A percentile compares a stretch with the other conserved stretches of the same genome.
phyloP scores from a whole-genome alignment of 92 coral and sea anemone species.

The Micromussa lordhowensis region DNA sequence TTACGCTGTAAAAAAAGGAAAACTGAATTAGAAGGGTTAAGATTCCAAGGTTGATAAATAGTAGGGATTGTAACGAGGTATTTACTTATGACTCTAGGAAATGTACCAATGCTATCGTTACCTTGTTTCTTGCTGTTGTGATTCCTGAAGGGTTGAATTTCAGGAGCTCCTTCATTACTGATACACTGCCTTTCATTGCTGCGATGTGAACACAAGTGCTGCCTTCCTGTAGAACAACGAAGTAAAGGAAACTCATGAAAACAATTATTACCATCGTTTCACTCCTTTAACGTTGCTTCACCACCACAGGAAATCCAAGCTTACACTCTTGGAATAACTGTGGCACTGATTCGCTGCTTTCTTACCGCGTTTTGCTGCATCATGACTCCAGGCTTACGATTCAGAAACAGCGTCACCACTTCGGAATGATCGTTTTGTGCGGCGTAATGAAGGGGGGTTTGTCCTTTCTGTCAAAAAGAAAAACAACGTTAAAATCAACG shows the following conservation, averaged over 20 bases:
- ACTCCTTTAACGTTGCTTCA: too few species aligned
- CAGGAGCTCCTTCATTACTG: slow-evolving; percentile 89
- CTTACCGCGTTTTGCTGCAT: slow-evolving; percentile 96
- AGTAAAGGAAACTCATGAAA: not conserved
- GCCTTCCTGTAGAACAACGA: slow-evolving; percentile 76
- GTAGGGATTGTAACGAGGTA: not conserved
- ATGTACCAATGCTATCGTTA: not conserved
- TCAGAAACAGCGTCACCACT: slow-evolving; percentile 88
- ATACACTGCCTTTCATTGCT: slow-evolving; percentile 96
- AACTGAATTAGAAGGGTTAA: not conserved
- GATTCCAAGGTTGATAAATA: not conserved
- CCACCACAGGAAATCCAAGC: not conserved
- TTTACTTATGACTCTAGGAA: not conserved
- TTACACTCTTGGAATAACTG: not conserved
- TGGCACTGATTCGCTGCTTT: not conserved
- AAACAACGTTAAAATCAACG: not conserved
- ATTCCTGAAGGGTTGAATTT: slow-evolving; percentile 81
- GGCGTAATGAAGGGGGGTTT: slow-evolving; percentile 96
- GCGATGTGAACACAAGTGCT: slow-evolving; percentile 98
- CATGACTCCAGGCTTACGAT: slow-evolving; percentile 84
- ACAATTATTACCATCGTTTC: not conserved
- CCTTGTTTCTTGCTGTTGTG: slow-evolving; percentile 83
- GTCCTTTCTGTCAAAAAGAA: slow-evolving; percentile 82
- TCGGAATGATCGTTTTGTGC: slow-evolving; percentile 97
- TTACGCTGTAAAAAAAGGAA: slow-evolving; percentile 69